Evolutionary conservation across 2,113 vertebrate species (phyloP), one percentile per base, ranked within the genome.

Genomic region (Aspidoscelis tigris): DNA sequence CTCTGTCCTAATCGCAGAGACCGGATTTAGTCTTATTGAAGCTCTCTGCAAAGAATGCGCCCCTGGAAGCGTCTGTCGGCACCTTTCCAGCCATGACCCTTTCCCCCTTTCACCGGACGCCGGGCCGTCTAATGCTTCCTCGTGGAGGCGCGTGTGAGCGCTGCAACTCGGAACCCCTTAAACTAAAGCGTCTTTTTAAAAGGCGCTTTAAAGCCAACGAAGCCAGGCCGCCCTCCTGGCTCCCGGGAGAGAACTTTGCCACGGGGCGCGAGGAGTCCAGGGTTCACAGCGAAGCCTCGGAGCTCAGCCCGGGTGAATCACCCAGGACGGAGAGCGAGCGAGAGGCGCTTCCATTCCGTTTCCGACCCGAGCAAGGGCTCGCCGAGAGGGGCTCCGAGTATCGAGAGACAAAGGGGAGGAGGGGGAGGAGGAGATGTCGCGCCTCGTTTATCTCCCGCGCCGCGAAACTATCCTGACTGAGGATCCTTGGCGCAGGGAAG

Each of bases 271-370:
- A 55, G 44, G 22, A 78, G 50, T 14, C 50, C 61, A 22, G 47
- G 11, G 47, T 33, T 44, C 75, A 39, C 39, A 84, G 72, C 83
- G 79, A 79, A 65, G 76, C 83, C 55, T 22, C 55, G n/a, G 55
- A 74, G 41, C 81, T 82, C 71, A 47, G 8, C 43, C 71, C 8
- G 71, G 83, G 55, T 79, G 83, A 85, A 80, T 74, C 83, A 66
- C 71, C 58, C 11, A n/a, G 16, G 69, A 10, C 26, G 10, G 21
- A 5, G 21, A 24, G 1, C 14, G 6, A 26, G 22, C 16, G 11
- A 24, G 18, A 61, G 3, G 18, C 8, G 43, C 22, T 44, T 33
- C 44, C 18, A 10, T 61, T 61, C 58, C 68, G 41, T 33, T 33
- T 33, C 76, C 55, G 55, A 21, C 5, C 41, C 14, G 4, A 53